These are phyloP conservation scores for Trinorchestia longiramus DNA, from an alignment of 1,140 invertebrate genomes.

Conservation along the genomic window DNA sequence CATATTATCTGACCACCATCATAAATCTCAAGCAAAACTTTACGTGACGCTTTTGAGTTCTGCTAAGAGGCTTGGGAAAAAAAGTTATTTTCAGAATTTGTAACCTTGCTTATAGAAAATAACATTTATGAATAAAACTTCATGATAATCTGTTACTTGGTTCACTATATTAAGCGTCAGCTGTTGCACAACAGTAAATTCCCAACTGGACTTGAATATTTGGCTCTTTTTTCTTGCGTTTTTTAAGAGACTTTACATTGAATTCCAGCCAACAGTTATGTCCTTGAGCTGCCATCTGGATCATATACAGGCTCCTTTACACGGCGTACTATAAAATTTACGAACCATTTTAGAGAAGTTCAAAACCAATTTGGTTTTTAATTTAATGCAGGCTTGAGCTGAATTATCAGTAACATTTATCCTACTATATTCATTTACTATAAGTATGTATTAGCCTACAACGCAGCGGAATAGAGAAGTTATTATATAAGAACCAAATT, in stretches of 20 bases:
- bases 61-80: not conserved
- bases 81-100: not conserved
- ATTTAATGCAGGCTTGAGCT: not conserved
- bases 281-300: not conserved
- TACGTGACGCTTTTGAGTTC: not conserved
- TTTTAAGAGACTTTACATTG: not conserved
- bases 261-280: not conserved
- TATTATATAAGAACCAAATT: not conserved
- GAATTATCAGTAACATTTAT: not conserved
- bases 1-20: too few species aligned
- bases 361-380: not conserved
- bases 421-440: not conserved
- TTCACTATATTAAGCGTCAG: not conserved
- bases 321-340: not conserved
- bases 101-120: not conserved
- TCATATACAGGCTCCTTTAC: not conserved
- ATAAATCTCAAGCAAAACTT: too few species aligned
- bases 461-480: not conserved
- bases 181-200: not conserved
- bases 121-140: not conserved
- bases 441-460: not conserved
- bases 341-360: not conserved
- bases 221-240: not conserved
- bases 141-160: not conserved
- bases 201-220: not conserved